Evolutionary conservation across 2,888 invertebrate species (phyloP).

Genomic region (Ophion obscuratus): DNA sequence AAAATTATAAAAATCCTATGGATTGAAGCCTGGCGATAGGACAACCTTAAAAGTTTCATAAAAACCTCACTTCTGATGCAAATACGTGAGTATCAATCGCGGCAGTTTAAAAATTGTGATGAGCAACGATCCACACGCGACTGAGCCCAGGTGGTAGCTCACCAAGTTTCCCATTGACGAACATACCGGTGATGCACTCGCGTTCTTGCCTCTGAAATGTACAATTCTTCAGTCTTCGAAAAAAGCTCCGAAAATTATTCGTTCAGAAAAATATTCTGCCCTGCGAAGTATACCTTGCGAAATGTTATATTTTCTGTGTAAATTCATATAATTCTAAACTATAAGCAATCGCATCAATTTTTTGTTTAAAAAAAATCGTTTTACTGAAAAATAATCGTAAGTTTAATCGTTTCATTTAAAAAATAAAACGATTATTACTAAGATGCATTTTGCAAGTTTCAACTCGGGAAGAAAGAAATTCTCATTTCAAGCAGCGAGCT

Average conservation of each 20-base stretch:
- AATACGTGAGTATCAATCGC: conserved; percentile 93
- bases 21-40: too few relatives aligned
- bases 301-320: not conserved
- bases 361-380: too few relatives aligned
- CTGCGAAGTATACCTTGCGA: not conserved
- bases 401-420: too few relatives aligned
- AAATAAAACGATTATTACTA: too few relatives aligned
- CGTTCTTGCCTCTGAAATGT: conserved; percentile 87
- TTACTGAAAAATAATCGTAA: not conserved
- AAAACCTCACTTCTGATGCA: conserved; percentile 93
- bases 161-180: conserved; percentile 91
- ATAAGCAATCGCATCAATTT: too few relatives aligned
- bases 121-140: conserved; percentile 97
- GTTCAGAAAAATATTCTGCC: not conserved
- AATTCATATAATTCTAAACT: too few relatives aligned
- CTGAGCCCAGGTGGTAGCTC: conserved; percentile 96
- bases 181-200: conserved; percentile 88
- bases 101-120: conserved; percentile 97
- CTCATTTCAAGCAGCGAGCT: not conserved
- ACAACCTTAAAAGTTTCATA: not conserved
- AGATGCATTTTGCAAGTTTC: not conserved
- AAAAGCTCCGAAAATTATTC: not conserved
- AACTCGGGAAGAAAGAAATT: conserved; percentile 26
- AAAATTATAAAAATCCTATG: too few relatives aligned
- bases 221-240: conserved; percentile 27